Base-by-base conservation (phyloP, 2,797 vertebrate genomes). In the Oreonectes daqikongensis region DNA sequence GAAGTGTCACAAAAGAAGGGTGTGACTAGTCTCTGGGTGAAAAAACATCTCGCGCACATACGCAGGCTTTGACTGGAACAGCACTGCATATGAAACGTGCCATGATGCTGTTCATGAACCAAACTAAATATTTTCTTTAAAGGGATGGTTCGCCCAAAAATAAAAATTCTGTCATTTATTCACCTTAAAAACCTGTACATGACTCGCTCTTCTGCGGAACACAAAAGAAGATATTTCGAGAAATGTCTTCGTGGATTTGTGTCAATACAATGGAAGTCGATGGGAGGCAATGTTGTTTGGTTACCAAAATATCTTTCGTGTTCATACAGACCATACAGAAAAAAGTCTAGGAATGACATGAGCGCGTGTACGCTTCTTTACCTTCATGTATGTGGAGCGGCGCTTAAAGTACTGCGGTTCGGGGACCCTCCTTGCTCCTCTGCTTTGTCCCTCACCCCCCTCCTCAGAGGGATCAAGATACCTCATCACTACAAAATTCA, bases 401-500 rank as follows among this genome's bases (percentile, higher is more conserved):
- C 95, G 87, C 12, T 88, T 92, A 70, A 93, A 96, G 86, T 94
- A 94, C 78, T 87, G 93, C 0, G 82, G 90, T 18, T 95, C 94
- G 0, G 90, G 88, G 0, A 69, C 82, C 53, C 93, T 90, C 66
- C 94, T 91, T 69, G 88, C 82, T 42, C 85, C 89, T 84, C 94
- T 84, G 84, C 88, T 85, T 14, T 88, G 90, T 64, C 87, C 93
- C 46, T 88, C 92, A 57, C 88, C 90, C 71, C 89, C 89, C 2
- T 97, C 96, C 75, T 95, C 95, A 52, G 60, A 84, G 1, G 82
- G 15, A 22, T 96, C 94, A 0, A 84, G 69, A 59, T 90, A 90
- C 80, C 96, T 90, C 91, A 96, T 91, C 69, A 97, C 94, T 72
- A 96, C 94, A 81, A 98, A 97, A 90, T 96, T 96, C 79, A 98